Conservation (phyloP, 2,797 vertebrate genomes). For the Pseudochirops cupreus region DNA sequence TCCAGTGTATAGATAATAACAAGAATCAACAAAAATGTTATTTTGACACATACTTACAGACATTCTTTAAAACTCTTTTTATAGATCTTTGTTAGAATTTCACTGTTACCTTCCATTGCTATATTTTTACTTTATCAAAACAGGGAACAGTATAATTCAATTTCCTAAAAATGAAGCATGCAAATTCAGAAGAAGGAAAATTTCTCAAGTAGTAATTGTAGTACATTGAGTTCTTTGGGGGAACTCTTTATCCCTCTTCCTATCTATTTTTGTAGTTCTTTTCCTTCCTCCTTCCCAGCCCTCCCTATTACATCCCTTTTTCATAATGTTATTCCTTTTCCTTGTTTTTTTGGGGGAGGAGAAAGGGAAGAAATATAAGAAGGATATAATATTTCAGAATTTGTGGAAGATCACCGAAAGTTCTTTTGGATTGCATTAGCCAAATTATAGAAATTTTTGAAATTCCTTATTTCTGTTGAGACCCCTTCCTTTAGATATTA, state of each 20-base stretch:
- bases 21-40: constrained; percentile 19
- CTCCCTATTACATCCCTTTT: neutral
- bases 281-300: neutral
- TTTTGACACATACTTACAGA: neutral
- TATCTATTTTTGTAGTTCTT: neutral
- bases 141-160: neutral
- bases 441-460: neutral
- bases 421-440: neutral
- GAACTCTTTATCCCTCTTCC: neutral
- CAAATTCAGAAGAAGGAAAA: neutral
- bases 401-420: neutral
- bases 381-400: neutral
- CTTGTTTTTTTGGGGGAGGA: neutral
- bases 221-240: no score
- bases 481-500: neutral
- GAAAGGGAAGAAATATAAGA: neutral
- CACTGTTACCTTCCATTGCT: no score
- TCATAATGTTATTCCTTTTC: neutral
- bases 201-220: neutral
- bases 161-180: neutral
- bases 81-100: no score
- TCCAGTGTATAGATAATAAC: neutral
- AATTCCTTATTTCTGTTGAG: neutral
- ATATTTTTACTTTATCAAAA: neutral
- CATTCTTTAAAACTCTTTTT: constrained; percentile 1